Evolutionary conservation across 2,797 vertebrate species (phyloP).

Genomic region (Glyptemys insculpta): DNA sequence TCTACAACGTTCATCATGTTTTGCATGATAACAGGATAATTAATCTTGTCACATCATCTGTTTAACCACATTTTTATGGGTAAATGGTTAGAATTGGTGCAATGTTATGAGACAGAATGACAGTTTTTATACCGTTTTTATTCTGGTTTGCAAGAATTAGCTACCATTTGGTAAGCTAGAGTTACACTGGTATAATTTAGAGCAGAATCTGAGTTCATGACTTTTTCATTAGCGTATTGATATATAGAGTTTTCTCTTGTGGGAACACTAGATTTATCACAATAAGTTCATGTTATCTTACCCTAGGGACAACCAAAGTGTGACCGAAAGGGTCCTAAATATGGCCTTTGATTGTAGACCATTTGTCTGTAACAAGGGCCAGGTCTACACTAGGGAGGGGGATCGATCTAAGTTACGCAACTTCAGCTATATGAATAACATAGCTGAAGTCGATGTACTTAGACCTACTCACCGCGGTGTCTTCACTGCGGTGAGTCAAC

Average conservation of each 20-base stretch:
- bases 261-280: background rate
- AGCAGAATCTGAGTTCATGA: background rate
- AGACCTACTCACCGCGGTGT: too few species aligned
- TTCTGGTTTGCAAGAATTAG: background rate
- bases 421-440: too few species aligned
- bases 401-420: too few species aligned
- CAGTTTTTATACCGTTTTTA: background rate
- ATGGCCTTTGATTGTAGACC: background rate
- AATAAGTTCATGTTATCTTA: background rate
- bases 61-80: background rate
- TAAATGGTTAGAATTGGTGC: conserved; percentile 1
- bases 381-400: too few species aligned
- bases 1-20: background rate
- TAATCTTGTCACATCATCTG: background rate
- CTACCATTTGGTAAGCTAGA: background rate
- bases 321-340: background rate
- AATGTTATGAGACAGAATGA: background rate
- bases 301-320: background rate
- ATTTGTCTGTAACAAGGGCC: background rate
- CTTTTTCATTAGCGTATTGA: background rate
- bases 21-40: background rate
- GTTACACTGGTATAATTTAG: background rate
- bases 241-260: background rate
- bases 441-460: too few species aligned
- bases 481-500: too few species aligned